phyloP scores from a whole-genome alignment of 2,888 invertebrate genomes.

The Altica lythri region DNA sequence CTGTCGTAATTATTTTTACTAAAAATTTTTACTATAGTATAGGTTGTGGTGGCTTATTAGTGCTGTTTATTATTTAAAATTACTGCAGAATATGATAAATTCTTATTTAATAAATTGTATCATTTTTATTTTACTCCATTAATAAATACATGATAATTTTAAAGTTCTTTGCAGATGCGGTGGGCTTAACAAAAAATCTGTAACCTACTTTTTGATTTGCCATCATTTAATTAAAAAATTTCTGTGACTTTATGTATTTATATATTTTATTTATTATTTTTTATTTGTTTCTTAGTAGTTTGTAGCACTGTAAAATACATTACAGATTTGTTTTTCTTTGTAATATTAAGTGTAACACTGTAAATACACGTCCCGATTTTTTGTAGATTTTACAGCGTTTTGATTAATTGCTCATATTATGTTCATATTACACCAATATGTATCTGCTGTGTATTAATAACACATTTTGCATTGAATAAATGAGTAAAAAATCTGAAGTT shows the following conservation, averaged over 20 bases:
- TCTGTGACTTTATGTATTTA: conserved; percentile 43
- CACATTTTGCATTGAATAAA: conserved; percentile 48
- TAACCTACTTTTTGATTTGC: conserved; percentile 15
- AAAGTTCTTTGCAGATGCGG: neutral
- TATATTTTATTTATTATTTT: conserved; percentile 48
- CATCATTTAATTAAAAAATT: conserved; percentile 21
- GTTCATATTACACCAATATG: conserved; percentile 47
- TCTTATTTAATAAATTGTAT: conserved; percentile 1
- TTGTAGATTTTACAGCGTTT: conserved; percentile 42
- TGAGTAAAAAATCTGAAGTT: conserved; percentile 17
- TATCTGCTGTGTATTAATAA: conserved; percentile 52
- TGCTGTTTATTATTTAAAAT: no score
- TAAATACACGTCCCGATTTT: conserved; percentile 45
- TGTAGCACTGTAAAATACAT: conserved; percentile 41
- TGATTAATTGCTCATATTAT: conserved; percentile 51
- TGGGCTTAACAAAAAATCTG: neutral
- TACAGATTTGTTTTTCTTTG: conserved; percentile 41
- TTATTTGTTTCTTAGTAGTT: conserved; percentile 41
- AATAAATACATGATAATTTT: neutral
- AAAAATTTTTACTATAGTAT: no score
- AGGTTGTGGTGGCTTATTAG: no score
- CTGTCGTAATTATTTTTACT: no score
- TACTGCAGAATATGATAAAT: no score
- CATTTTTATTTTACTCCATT: conserved; percentile 5
- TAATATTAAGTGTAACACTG: conserved; percentile 44